phyloP scores from a whole-genome alignment of 2,797 vertebrate genomes.

The Hozukius guyotensis region DNA sequence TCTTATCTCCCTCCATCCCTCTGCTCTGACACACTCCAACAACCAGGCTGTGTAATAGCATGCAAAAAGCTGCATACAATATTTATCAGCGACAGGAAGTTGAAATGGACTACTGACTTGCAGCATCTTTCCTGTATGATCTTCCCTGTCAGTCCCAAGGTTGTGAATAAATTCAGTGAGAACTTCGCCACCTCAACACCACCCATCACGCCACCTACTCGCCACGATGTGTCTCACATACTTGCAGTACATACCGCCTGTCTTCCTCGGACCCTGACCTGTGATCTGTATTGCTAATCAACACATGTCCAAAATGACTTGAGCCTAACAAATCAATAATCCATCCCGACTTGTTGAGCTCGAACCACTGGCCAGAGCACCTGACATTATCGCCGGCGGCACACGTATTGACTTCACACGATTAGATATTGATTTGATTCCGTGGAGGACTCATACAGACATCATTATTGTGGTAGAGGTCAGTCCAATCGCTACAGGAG shows the following conservation, averaged over 20 bases:
- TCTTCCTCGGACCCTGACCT: not conserved
- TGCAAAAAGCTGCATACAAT: constrained; percentile 4
- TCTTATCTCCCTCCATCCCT: not conserved
- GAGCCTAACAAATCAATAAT: constrained; percentile 28
- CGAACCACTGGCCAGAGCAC: not conserved
- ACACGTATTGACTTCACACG: constrained; percentile 7
- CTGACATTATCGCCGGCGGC: not conserved
- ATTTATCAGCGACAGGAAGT: constrained; percentile 27
- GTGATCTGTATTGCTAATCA: not conserved
- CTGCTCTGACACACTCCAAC: constrained; percentile 5
- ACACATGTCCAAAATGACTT: not conserved
- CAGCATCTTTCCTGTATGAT: not conserved
- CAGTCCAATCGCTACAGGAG: not conserved
- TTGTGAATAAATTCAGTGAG: not conserved
- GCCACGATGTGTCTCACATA: not conserved
- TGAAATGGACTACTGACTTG: not conserved
- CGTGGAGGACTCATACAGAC: not conserved
- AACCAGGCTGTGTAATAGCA: not conserved
- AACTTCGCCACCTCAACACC: not conserved
- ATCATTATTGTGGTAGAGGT: not conserved
- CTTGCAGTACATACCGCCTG: not conserved
- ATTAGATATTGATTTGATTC: constrained; percentile 3
- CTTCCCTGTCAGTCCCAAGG: constrained; percentile 14
- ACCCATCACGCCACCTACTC: not conserved
- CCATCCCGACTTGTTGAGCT: not conserved